phyloP scores from a whole-genome alignment of 2,113 vertebrate genomes.

The Stegostoma tigrinum region DNA sequence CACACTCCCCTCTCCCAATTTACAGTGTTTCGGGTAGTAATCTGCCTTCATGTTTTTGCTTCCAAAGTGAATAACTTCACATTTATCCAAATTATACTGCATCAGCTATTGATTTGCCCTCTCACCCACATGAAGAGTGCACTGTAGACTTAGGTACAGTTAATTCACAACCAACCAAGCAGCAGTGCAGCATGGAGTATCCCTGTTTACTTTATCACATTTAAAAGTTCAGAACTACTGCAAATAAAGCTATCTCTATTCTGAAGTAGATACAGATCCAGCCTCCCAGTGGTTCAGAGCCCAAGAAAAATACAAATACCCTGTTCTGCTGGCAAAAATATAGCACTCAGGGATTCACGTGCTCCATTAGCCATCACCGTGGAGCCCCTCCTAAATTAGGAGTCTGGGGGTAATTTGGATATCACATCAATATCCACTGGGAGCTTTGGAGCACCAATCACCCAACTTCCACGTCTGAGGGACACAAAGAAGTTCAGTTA shows the following conservation, averaged over 20 bases:
- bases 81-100: no score
- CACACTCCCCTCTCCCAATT: no score
- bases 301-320: no score
- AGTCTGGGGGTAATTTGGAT: neutral
- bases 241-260: neutral
- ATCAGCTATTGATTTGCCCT: no score
- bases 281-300: neutral
- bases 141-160: neutral
- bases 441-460: neutral
- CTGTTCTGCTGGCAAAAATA: neutral
- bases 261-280: neutral
- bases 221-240: neutral
- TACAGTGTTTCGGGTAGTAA: no score
- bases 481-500: neutral
- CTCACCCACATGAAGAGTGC: neutral
- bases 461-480: neutral
- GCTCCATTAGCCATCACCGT: neutral
- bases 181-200: neutral
- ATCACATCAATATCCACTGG: neutral
- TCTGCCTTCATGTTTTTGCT: no score
- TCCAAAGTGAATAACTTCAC: no score
- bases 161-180: neutral
- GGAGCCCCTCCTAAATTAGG: neutral
- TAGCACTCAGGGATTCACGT: neutral
- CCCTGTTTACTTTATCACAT: neutral